Evolutionary conservation across 2,113 vertebrate species (phyloP), one percentile per base, ranked within the genome.

Genomic region (Apus apus): DNA sequence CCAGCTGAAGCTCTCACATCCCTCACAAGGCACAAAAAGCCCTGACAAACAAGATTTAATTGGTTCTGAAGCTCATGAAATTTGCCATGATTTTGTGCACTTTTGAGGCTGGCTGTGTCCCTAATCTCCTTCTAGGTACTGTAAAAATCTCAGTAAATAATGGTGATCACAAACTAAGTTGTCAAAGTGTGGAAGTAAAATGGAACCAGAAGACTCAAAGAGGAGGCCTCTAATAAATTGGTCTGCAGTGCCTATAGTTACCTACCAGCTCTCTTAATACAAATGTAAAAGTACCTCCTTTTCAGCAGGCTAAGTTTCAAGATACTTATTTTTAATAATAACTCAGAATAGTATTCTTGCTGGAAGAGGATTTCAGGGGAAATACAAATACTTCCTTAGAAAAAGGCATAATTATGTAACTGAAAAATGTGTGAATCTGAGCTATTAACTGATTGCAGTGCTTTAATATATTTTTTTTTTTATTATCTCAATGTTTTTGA

Each of bases 401-500:
- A 73, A 43, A 90, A 75, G 23, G 3, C 80, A 5, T 87, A 2
- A 11, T 83, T 89, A 91, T 95, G n/a, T 76, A 66, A 45, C 86
- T 84, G 91, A 58, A 75, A 83, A 88, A 36, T 26, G 16, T 87
- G 82, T 96, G 81, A 71, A 58, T 82, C 81, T 64, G 60, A 77
- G 73, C 75, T 48, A 16, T n/a, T 61, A 71, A 85, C 76, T 84
- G 53, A 80, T 23, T 32, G 26, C 45, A 32, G 8, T 68, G 22
- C 84, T 94, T 85, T 17, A 73, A 46, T 94, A 48, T 43, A 43
- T 43, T 10, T 43, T 43, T 43, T 12, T 43, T 43, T 12, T 43
- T 13, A 43, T 43, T 71, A 90, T 96, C 74, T 90, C 80, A 87
- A n/a, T 82, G 89, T 94, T 97, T 94, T 85, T 92, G 97, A 97